Evolutionary conservation across 1,140 invertebrate genomes (phyloP).

Genomic region (Aphelinus atriplicis): DNA sequence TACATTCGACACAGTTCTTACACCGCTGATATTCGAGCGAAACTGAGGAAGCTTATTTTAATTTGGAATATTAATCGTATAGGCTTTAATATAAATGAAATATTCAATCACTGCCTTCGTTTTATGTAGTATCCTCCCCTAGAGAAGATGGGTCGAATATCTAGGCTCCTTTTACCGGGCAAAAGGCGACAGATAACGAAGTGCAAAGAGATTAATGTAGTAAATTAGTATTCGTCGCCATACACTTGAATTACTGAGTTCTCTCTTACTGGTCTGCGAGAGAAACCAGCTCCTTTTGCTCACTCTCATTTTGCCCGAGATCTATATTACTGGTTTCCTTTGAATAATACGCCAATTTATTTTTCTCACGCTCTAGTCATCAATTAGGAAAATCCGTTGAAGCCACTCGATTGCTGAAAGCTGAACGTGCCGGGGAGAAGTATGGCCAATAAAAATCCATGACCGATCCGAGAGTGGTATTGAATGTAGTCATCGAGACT

Average conservation of each 20-base stretch:
- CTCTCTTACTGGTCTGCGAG: conserved; percentile 10
- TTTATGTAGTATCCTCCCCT: not conserved
- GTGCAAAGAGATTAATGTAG: conserved; percentile 46
- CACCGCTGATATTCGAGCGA: too few relatives aligned
- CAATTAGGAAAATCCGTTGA: conserved; percentile 38
- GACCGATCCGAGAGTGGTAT: conserved; percentile 8
- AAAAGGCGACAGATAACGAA: conserved; percentile 33
- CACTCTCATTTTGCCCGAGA: conserved; percentile 39
- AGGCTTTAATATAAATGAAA: conserved; percentile 12
- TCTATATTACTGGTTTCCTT: conserved; percentile 42
- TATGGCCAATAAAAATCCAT: not conserved
- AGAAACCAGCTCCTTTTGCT: conserved; percentile 25
- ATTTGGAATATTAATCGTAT: conserved; percentile 9
- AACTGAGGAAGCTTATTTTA: not conserved
- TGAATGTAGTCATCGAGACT: not conserved
- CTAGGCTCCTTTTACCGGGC: not conserved
- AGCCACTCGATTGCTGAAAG: conserved; percentile 21
- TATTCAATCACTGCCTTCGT: conserved; percentile 28
- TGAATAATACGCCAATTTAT: conserved; percentile 49
- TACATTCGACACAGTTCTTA: too few relatives aligned
- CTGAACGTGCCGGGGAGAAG: too few relatives aligned
- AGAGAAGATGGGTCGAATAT: conserved; percentile 16
- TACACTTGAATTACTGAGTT: conserved; percentile 45
- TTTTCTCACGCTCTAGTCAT: conserved; percentile 41
- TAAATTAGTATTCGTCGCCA: conserved; percentile 48